A percentile compares a stretch with the other conserved stretches of the same genome.
These are phyloP conservation scores for Eupithecia subumbrata DNA, from an alignment of 2,888 invertebrate genomes.

Conservation along the genomic window DNA sequence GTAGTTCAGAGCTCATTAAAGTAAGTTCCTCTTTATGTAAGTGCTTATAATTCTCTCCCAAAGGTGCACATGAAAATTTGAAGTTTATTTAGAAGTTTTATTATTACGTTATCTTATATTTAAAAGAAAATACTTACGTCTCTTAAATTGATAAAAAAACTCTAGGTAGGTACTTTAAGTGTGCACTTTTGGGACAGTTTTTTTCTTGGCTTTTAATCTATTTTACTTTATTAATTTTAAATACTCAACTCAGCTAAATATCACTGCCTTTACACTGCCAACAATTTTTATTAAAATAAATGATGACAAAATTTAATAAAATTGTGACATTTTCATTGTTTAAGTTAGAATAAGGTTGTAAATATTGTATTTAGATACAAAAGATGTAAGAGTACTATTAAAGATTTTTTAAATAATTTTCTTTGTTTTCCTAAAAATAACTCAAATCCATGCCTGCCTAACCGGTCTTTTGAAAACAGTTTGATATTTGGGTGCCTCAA, in stretches of 20 bases:
- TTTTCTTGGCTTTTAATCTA: conserved; percentile 53
- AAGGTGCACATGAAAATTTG: conserved; percentile 63
- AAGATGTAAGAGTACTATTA: conserved; percentile 80
- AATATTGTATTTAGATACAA: conserved; percentile 82
- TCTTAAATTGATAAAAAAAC: background rate
- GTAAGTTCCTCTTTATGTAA: conserved; percentile 44
- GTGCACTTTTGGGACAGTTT: conserved; percentile 73
- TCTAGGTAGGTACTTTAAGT: conserved; percentile 41
- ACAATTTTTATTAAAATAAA: conserved; percentile 42
- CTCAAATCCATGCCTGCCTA: background rate
- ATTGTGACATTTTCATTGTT: conserved; percentile 65
- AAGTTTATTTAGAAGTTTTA: background rate
- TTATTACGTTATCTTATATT: background rate
- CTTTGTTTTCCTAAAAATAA: background rate
- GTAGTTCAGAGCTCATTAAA: conserved; percentile 8
- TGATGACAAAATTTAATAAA: conserved; percentile 50
- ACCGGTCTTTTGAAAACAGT: background rate
- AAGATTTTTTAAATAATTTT: conserved; percentile 61
- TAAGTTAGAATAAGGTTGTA: conserved; percentile 73
- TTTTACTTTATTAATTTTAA: conserved; percentile 45
- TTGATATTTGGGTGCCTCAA: too few species aligned
- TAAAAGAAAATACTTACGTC: background rate
- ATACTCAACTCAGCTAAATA: conserved; percentile 71
- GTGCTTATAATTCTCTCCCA: conserved; percentile 61
- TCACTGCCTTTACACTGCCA: conserved; percentile 65